A percentile compares a stretch with the other conserved stretches of the same genome.
Conservation (phyloP, 2,888 invertebrate species). For the Glyphotaelius pellucidus region DNA sequence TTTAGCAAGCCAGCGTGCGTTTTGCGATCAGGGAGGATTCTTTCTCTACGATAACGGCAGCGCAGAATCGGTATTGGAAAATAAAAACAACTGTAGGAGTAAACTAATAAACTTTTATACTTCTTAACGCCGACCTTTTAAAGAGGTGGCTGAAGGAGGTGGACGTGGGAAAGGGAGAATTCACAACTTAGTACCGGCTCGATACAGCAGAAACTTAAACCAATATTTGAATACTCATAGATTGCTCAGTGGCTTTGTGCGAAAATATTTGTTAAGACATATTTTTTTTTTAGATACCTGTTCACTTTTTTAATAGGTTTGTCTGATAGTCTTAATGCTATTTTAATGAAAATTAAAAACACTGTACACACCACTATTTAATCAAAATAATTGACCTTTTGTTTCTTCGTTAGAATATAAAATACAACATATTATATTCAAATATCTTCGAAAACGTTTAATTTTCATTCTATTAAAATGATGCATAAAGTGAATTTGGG, state of each 20-base stretch:
- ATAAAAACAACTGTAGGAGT: slow-evolving; percentile 39
- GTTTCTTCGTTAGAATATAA: no score
- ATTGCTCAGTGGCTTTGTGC: not conserved
- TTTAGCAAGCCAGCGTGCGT: not conserved
- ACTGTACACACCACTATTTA: no score
- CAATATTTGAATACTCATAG: not conserved
- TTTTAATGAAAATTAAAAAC: no score
- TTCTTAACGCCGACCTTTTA: slow-evolving; percentile 41
- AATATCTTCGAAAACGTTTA: no score
- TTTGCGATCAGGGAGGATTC: slow-evolving; percentile 31
- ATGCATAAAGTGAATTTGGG: no score
- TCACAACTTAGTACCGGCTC: not conserved
- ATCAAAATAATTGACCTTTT: no score
- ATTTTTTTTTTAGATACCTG: no score
- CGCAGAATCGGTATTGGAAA: slow-evolving; percentile 39
- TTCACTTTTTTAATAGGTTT: no score
- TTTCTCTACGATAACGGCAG: slow-evolving; percentile 26
- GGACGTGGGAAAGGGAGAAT: not conserved
- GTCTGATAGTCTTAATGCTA: no score
- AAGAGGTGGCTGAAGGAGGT: slow-evolving; percentile 16
- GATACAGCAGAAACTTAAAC: not conserved
- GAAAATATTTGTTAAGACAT: not conserved
- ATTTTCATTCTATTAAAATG: no score
- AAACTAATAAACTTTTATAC: slow-evolving; percentile 42
- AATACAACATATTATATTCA: no score